Conservation (phyloP, 2,888 invertebrate genomes). For the Andrena haemorrhoa region DNA sequence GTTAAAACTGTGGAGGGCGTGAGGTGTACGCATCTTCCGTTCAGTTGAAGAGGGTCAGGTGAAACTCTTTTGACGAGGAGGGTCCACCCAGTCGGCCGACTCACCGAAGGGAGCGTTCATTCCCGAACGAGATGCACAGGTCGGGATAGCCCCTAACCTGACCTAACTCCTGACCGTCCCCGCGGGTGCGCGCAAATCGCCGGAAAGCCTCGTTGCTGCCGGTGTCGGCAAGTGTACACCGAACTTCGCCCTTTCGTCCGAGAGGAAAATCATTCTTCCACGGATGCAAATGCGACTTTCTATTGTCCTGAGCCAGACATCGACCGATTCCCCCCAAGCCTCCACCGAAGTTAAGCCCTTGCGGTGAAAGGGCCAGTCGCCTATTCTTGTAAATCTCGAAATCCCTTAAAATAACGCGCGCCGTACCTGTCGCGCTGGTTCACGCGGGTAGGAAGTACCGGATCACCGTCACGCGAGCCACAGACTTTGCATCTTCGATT, state of each 20-base stretch:
- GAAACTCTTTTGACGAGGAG: constrained; percentile 61
- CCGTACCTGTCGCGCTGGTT: constrained; percentile 65
- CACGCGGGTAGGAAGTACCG: constrained; percentile 8
- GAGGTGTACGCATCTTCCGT: constrained; percentile 28
- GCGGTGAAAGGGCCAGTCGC: constrained; percentile 28
- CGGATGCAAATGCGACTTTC: constrained; percentile 65
- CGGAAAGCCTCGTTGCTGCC: constrained; percentile 38
- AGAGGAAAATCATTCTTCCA: constrained; percentile 65
- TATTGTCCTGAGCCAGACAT: constrained; percentile 53
- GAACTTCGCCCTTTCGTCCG: constrained; percentile 28
- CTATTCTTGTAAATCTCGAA: constrained; percentile 79
- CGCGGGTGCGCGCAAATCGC: constrained; percentile 57
- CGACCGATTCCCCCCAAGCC: constrained; percentile 61
- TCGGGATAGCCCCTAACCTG: constrained; percentile 54
- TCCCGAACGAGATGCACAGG: constrained; percentile 48
- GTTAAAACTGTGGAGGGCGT: constrained; percentile 51
- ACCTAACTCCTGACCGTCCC: constrained; percentile 64
- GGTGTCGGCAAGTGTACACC: constrained; percentile 39
- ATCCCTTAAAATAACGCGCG: constrained; percentile 79
- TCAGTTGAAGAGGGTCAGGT: constrained; percentile 70
- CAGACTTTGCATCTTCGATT: constrained; percentile 71
- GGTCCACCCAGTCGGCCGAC: constrained; percentile 24
- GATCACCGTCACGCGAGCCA: constrained; percentile 25
- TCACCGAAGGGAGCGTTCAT: constrained; percentile 48
- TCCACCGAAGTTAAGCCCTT: constrained; percentile 69